Conservation (phyloP, 2,888 invertebrate genomes). For the Patella pellucida region DNA sequence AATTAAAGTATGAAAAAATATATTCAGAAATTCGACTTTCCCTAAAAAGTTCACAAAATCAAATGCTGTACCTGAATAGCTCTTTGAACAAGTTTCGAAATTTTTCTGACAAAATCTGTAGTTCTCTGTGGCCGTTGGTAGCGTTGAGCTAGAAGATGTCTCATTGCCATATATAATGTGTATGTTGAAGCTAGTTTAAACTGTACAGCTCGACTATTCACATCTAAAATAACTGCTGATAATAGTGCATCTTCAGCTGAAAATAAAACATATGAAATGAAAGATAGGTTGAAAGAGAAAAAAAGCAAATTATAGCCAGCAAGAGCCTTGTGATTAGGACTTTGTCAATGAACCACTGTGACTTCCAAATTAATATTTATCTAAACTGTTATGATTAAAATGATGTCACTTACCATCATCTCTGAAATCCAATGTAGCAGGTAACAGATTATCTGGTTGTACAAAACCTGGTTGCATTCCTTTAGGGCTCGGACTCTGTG, state of each 20-base stretch:
- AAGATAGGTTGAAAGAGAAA: too few species aligned
- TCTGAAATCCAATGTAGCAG: constrained; percentile 93
- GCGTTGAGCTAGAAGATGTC: constrained; percentile 93
- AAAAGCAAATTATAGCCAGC: too few species aligned
- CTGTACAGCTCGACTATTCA: constrained; percentile 76
- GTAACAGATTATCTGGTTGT: constrained; percentile 75
- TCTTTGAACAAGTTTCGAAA: constrained; percentile 86
- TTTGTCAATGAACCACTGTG: too few species aligned
- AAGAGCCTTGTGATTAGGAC: too few species aligned
- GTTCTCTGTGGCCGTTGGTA: constrained; percentile 92
- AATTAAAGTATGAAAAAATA: too few species aligned
- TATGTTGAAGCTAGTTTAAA: constrained; percentile 98
- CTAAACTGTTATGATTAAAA: too few species aligned
- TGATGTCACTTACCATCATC: constrained; percentile 78
- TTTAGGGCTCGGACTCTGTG: background rate
- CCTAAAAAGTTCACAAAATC: too few species aligned
- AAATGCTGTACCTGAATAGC: constrained; percentile 80
- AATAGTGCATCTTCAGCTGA: constrained; percentile 90
- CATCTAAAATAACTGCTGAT: constrained; percentile 86
- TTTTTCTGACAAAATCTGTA: constrained; percentile 90
- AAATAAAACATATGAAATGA: constrained; percentile 19
- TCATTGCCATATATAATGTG: constrained; percentile 92
- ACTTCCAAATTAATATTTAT: too few species aligned
- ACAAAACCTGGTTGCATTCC: background rate
- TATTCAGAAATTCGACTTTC: too few species aligned